Base-by-base conservation (phyloP, 1,140 invertebrate species). In the Gryon sp. region DNA sequence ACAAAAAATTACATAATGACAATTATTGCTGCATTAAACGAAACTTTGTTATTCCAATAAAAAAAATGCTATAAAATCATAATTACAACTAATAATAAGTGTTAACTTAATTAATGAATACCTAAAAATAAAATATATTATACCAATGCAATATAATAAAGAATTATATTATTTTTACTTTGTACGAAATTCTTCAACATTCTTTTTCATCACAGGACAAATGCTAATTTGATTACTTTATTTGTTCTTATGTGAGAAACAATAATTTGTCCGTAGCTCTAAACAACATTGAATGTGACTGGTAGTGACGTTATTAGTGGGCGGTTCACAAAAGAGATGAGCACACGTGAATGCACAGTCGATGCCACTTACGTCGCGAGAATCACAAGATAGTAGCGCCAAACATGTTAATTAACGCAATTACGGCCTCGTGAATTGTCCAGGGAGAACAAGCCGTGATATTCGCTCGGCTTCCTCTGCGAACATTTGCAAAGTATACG, bases 341-440 rank as follows among this genome's bases (percentile, higher is more conserved):
- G 28, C 63, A 48, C 73, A 62, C 72, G 55, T 48, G 48, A 75
- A 45, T 43, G 66, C 68, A 59, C 69, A 66, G 59, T 75, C 52
- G 66, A 55, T 73, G 72, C 22, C 65, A 65, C 63, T 74, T 52
- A 53, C 8, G 60, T 59, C 60, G 69, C 69, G 70, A 75, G 65
- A 75, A 76, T 53, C 72, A 26, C 28, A 24, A 52, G 66, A 69
- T 72, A 75, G n/a, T n/a, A n/a, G 57, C 52, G 34, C 73, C 72
- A 52, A 76, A 76, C 78, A 80, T 80, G 78, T 80, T 80, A 80
- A 80, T 80, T 78, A 80, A 72, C 48, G 66, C 75, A 80, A 80
- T 80, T 80, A 78, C 62, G 57, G 68, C 50, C 50, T 41, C 48
- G 62, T 69, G 48, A 55, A 79, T 68, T 72, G 65, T 69, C 69